phyloP scores from a whole-genome alignment of 2,113 vertebrate species.

The Peromyscus maniculatus region DNA sequence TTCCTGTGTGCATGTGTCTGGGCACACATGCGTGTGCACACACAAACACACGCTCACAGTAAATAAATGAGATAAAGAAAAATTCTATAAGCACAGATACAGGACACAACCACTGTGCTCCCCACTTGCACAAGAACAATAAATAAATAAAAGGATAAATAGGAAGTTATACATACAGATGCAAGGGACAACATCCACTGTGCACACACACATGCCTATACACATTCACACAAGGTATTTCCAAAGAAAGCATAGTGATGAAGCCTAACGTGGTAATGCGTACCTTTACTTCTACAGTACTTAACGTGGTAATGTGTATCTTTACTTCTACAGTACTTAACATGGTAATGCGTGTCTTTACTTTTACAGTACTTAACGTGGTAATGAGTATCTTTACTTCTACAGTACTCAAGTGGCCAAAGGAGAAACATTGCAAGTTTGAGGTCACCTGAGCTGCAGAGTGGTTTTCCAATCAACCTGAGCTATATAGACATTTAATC shows the following conservation, averaged over 20 bases:
- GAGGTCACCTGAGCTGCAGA: not conserved
- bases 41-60: not conserved
- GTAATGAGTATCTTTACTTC: too few relatives aligned
- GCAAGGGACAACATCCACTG: not conserved
- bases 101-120: not conserved
- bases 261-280: not conserved
- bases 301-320: too few relatives aligned
- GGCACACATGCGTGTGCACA: not conserved
- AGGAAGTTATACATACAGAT: not conserved
- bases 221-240: not conserved
- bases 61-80: not conserved
- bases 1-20: too few relatives aligned
- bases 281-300: too few relatives aligned
- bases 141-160: not conserved
- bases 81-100: not conserved
- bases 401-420: too few relatives aligned
- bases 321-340: too few relatives aligned
- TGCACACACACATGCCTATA: not conserved
- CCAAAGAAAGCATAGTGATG: not conserved
- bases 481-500: not conserved
- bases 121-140: not conserved
- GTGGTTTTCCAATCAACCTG: not conserved
- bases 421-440: not conserved
- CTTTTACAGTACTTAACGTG: too few relatives aligned
- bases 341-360: too few relatives aligned